Evolutionary conservation across 2,888 invertebrate genomes (phyloP).

Genomic region (Rhagophthalmus giganteus): DNA sequence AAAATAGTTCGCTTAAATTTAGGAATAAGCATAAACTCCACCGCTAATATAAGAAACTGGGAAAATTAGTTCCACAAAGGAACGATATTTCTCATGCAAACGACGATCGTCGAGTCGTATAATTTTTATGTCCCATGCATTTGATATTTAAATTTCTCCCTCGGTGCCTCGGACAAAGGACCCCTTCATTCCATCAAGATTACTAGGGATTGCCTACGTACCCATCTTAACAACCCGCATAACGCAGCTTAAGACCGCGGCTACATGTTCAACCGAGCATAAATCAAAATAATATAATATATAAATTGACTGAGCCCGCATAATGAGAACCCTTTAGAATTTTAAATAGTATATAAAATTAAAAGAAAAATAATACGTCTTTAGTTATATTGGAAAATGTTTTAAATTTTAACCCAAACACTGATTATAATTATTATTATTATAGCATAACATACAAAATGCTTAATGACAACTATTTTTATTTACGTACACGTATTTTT

Average conservation of each 20-base stretch:
- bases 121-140: constrained; percentile 23
- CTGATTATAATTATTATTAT: no score
- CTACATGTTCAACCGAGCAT: constrained; percentile 30
- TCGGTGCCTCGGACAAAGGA: constrained; percentile 25
- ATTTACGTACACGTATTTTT: no score
- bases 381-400: no score
- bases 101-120: constrained; percentile 17
- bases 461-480: no score
- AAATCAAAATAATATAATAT: constrained; percentile 35
- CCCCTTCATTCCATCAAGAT: constrained; percentile 21
- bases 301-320: constrained; percentile 24
- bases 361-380: constrained; percentile 8
- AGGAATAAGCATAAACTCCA: not conserved
- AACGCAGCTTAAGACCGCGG: constrained; percentile 34
- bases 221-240: constrained; percentile 36
- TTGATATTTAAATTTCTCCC: constrained; percentile 34
- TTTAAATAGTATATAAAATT: constrained; percentile 17
- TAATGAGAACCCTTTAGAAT: constrained; percentile 23
- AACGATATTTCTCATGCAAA: constrained; percentile 13
- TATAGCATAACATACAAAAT: no score
- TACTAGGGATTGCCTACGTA: constrained; percentile 27
- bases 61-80: constrained; percentile 3
- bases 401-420: no score
- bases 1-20: not conserved
- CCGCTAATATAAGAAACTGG: not conserved